Percentiles rank a stretch among this genome's conserved stretches.
Evolutionary conservation across 2,797 vertebrate species (phyloP).

Genomic region (Arctocebus calabarensis): DNA sequence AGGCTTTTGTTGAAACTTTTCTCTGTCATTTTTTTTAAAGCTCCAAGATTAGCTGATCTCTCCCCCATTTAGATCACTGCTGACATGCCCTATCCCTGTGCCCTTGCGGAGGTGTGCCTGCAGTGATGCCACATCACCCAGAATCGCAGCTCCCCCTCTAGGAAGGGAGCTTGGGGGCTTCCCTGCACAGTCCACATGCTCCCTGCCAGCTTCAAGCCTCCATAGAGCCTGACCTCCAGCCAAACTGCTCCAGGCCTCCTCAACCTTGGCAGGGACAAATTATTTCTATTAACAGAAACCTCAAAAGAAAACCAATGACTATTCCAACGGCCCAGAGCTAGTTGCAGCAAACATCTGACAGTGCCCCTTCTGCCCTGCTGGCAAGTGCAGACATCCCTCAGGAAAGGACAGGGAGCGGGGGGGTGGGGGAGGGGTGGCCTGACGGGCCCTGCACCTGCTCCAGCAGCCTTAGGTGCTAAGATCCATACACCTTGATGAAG

Average conservation of each 20-base stretch:
- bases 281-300: background rate
- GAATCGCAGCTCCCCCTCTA: background rate
- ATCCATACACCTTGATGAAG: background rate
- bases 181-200: background rate
- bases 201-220: background rate
- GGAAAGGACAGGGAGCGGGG: background rate
- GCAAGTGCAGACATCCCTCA: background rate
- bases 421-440: background rate
- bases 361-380: background rate
- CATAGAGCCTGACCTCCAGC: background rate
- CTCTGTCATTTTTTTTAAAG: background rate
- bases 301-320: background rate
- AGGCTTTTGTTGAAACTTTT: background rate
- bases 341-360: background rate
- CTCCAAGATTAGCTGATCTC: background rate
- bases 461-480: background rate
- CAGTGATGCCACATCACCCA: background rate
- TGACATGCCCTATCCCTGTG: background rate
- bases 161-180: background rate
- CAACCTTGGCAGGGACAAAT: background rate
- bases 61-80: background rate
- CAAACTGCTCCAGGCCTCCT: background rate
- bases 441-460: background rate
- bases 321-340: background rate
- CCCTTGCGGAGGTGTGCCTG: background rate